These are phyloP conservation scores for Cyclina sinensis DNA, from an alignment of 1,140 invertebrate species.

Conservation along the genomic window DNA sequence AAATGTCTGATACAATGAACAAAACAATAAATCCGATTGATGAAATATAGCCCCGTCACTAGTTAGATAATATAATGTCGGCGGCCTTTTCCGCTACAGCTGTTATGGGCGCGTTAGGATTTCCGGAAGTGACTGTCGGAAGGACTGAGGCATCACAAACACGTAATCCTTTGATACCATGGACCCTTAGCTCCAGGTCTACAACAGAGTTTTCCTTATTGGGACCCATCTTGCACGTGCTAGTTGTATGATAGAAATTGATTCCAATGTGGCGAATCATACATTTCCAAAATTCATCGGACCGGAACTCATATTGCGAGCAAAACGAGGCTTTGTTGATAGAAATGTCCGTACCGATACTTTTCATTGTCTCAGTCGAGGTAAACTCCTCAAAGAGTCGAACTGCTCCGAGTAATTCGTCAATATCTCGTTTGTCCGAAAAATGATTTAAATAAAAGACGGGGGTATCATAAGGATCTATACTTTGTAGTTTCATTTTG, in stretches of 20 bases:
- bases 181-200: slow-evolving; percentile 89
- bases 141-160: slow-evolving; percentile 78
- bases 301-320: background rate
- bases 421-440: background rate
- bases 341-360: background rate
- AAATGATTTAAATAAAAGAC: background rate
- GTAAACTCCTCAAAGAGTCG: background rate
- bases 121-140: slow-evolving; percentile 87
- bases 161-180: slow-evolving; percentile 68
- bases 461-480: slow-evolving; percentile 11
- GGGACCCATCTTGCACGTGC: slow-evolving; percentile 33
- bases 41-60: no score
- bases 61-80: slow-evolving; percentile 89
- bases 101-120: slow-evolving; percentile 93
- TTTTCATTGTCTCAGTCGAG: background rate
- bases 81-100: slow-evolving; percentile 95
- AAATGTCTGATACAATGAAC: no score
- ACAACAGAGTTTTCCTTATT: slow-evolving; percentile 88
- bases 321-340: slow-evolving; percentile 29
- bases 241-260: slow-evolving; percentile 2
- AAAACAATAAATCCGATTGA: no score
- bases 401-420: background rate
- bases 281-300: slow-evolving; percentile 10
- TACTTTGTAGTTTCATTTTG: background rate
- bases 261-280: background rate